Base-by-base conservation (phyloP, 2,113 vertebrate species). In the Smithornis capensis region DNA sequence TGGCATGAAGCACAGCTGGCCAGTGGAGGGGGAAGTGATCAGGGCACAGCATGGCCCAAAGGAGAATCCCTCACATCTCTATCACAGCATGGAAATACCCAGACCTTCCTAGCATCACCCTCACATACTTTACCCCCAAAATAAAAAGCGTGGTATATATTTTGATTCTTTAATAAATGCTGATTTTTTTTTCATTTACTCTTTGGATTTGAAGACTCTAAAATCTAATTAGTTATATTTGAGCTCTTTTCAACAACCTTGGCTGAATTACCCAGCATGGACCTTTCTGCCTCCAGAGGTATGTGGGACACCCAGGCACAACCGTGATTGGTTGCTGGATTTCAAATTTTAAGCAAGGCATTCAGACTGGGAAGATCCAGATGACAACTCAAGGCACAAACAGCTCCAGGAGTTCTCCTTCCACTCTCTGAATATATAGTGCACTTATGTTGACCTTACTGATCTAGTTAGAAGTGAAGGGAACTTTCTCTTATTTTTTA, bases 41-140 rank as follows among this genome's bases (percentile, higher is more conserved):
- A 49, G 21, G 19, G 15, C 11, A 45, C 14, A 82, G 3, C 15
- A 65, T 44, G 0, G 0, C 4, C 29, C 14, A 37, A 45, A 67
- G 19, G 23, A 74, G 22, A 59, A 47, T 29, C 22, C 24, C 16
- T 55, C 52, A 37, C n/a, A 55, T 52, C n/a, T 31, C 42, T 70
- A 27, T 25, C 15, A 33, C 31, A 33, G 12, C 0, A 1, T 42
- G 25, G 22, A 31, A 52, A 47, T 49, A 76, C 8, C 5, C 42
- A 31, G 56, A 52, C 19, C 29, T 47, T 74, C 37, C 12, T 68
- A 27, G 7, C 12, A 42, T 31, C 49, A 70, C 4, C 29, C 38
- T 70, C 38, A 75, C 28, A 35, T 27, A 17, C 6, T 25, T 22
- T 3, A 45, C 35, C 23, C 12, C 14, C 2, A 19, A 52, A 87